Evolutionary conservation across 2,888 invertebrate genomes (phyloP), one percentile per base, ranked within the genome.

Genomic region (Cheilosia urbana): DNA sequence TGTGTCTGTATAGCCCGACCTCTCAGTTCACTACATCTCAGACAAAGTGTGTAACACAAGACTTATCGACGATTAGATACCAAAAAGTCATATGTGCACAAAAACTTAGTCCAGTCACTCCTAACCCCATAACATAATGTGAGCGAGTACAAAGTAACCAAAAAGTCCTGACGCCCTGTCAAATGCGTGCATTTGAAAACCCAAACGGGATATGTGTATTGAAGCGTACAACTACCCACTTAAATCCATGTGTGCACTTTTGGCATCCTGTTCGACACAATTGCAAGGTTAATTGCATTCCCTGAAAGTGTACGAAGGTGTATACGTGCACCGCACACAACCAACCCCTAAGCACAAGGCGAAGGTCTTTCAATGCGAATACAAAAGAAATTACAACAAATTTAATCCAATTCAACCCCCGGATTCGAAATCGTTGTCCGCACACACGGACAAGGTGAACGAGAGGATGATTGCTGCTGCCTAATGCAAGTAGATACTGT

Each of bases 221-320:
- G 81, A 85, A 85, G 80, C 85, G 66, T 57, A 71, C 85, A 81
- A 85, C 85, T 85, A 68, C 85, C 81, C 85, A 85, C 85, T 85
- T 85, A 76, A 81, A 51, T 81, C 85, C 85, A 85, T 85, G 85
- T 85, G 85, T 85, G 85, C 81, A 85, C 80, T 85, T 81, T 81
- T 57, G 49, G 11, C 57, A 76, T 85, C 71, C 85, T 66, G 66
- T 66, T 65, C 69, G 45, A 62, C 66, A 85, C 85, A 85, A 85
- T 76, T 57, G 81, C 76, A 85, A 85, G 85, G 85, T 85, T 85
- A 85, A 85, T 85, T 85, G 76, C 85, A 85, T 76, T 66, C 65
- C 30, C 69, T 58, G 37, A 80, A 80, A 65, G 51, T 69, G 37
- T 69, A 69, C 34, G 58, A 69, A 85, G 81, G 85, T 81, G 81